These are phyloP conservation scores for Gymnobelideus leadbeateri DNA, from an alignment of 2,113 vertebrate genomes.

Conservation along the genomic window DNA sequence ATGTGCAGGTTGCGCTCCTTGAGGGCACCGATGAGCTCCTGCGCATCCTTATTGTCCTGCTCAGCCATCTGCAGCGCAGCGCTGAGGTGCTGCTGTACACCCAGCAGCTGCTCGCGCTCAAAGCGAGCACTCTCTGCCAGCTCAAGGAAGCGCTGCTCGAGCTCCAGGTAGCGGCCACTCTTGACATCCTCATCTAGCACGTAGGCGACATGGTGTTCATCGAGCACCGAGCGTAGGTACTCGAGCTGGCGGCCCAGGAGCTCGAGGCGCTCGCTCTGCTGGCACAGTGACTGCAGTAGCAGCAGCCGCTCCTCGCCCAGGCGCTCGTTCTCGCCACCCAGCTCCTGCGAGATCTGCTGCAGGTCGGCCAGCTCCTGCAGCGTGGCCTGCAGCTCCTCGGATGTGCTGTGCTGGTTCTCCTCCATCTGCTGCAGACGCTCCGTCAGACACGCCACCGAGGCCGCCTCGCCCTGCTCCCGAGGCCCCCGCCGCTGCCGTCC, in stretches of 20 bases:
- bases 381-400: slow-evolving; percentile 96
- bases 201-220: slow-evolving; percentile 92
- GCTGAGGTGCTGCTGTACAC: slow-evolving; percentile 96
- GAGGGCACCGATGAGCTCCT: slow-evolving; percentile 93
- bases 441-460: slow-evolving; percentile 94
- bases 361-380: slow-evolving; percentile 95
- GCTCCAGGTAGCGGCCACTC: slow-evolving; percentile 94
- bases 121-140: slow-evolving; percentile 94
- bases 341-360: slow-evolving; percentile 96
- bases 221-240: slow-evolving; percentile 92
- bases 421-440: slow-evolving; percentile 98
- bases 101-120: slow-evolving; percentile 95
- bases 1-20: slow-evolving; percentile 96
- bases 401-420: slow-evolving; percentile 96
- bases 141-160: slow-evolving; percentile 95
- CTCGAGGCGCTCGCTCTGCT: slow-evolving; percentile 95
- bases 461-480: slow-evolving; percentile 92
- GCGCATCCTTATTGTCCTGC: slow-evolving; percentile 96
- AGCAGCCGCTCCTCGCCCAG: slow-evolving; percentile 95
- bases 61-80: slow-evolving; percentile 97
- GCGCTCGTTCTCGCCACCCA: slow-evolving; percentile 96
- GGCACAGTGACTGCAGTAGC: slow-evolving; percentile 96
- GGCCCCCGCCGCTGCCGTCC: slow-evolving; percentile 92
- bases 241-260: slow-evolving; percentile 93
- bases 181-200: slow-evolving; percentile 94